phyloP scores from a whole-genome alignment of 2,113 vertebrate genomes.

The Clupea harengus region DNA sequence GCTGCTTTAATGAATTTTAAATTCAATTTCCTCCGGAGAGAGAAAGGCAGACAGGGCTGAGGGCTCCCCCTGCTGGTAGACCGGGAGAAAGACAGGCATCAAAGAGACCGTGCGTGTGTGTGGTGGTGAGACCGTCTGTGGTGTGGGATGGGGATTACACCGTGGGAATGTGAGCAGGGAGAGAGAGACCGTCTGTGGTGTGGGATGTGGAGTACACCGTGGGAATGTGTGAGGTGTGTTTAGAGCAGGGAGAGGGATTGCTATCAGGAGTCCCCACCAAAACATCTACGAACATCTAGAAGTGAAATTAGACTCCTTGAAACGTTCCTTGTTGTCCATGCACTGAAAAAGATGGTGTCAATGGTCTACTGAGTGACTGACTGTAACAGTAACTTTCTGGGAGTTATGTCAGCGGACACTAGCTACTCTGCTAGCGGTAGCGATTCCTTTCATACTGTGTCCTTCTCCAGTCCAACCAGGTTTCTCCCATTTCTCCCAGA shows the following conservation, averaged over 20 bases:
- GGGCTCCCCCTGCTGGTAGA: not conserved
- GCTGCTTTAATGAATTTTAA: not conserved
- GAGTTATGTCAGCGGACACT: not conserved
- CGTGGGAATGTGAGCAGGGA: not conserved
- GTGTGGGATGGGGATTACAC: not conserved
- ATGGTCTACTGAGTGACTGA: no score
- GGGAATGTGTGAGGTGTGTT: no score
- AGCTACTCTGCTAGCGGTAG: not conserved
- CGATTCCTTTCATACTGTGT: not conserved
- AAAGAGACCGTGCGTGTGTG: not conserved
- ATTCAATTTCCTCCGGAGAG: not conserved
- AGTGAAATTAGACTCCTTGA: no score
- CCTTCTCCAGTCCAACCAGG: not conserved
- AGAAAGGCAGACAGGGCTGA: not conserved
- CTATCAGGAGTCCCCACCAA: no score
- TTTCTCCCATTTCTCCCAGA: no score
- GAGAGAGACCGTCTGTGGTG: not conserved
- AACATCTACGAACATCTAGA: no score
- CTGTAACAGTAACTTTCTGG: no score
- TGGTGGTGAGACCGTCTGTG: not conserved
- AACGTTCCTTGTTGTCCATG: no score
- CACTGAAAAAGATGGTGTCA: no score
- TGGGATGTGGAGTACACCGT: not conserved
- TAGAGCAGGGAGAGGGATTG: no score
- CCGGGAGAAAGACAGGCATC: not conserved